A percentile compares a stretch with the other conserved stretches of the same genome.
These are phyloP conservation scores for Podarcis siculus DNA, from an alignment of 2,797 vertebrate genomes.

Conservation along the genomic window DNA sequence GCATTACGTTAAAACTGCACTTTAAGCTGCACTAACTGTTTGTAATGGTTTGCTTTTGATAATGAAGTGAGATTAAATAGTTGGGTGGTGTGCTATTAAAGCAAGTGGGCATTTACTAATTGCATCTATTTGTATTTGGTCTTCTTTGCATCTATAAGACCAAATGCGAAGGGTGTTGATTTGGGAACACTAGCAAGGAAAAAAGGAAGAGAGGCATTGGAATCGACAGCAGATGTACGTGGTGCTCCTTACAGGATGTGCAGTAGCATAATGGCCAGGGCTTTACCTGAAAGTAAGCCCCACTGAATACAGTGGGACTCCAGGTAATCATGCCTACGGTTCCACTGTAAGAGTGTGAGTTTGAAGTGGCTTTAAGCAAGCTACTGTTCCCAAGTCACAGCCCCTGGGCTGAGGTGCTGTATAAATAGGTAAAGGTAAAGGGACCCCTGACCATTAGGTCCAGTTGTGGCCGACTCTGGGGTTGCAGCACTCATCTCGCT, in stretches of 20 bases:
- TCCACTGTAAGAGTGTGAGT: background rate
- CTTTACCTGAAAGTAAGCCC: background rate
- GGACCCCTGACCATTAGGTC: no score
- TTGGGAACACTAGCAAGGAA: background rate
- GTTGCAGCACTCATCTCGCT: no score
- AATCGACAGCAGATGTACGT: fast-evolving
- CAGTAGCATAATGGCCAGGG: background rate
- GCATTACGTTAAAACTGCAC: background rate
- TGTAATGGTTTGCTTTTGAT: constrained; percentile 16
- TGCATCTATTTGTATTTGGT: constrained; percentile 6
- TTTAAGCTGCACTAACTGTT: constrained; percentile 33
- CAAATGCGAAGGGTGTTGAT: background rate
- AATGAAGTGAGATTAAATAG: constrained; percentile 42
- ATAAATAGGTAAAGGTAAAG: background rate
- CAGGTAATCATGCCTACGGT: background rate
- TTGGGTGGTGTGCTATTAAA: constrained; percentile 22
- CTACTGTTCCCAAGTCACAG: no score
- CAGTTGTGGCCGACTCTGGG: no score
- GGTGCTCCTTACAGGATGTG: background rate
- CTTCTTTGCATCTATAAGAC: background rate
- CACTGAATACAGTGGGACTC: background rate
- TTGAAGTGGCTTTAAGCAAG: no score
- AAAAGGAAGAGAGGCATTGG: background rate
- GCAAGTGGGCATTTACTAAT: constrained; percentile 45
- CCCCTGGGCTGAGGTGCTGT: background rate